Percentiles rank a stretch among this genome's conserved stretches.
Evolutionary conservation across 1,140 invertebrate species (phyloP).

Genomic region (Achroia grisella): DNA sequence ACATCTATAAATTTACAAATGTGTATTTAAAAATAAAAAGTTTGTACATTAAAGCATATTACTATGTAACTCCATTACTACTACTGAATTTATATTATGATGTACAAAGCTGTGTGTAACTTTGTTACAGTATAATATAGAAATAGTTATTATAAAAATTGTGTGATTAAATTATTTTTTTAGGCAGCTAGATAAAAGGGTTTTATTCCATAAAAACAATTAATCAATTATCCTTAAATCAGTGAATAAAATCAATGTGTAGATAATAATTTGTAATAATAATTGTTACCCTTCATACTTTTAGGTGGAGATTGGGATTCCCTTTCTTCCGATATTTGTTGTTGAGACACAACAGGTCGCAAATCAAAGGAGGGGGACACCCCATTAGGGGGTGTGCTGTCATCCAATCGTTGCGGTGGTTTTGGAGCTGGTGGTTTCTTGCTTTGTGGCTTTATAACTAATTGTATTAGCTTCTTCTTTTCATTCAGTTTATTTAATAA

Average conservation of each 20-base stretch:
- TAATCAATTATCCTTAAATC: too few species aligned
- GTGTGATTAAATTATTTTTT: too few species aligned
- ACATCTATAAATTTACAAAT: conserved; percentile 23
- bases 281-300: conserved; percentile 28
- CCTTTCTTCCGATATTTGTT: conserved; percentile 51
- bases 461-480: conserved; percentile 74
- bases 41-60: too few species aligned
- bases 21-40: background rate
- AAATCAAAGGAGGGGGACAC: conserved; percentile 64
- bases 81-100: too few species aligned
- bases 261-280: conserved; percentile 1
- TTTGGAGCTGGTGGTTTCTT: conserved; percentile 58
- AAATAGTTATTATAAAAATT: too few species aligned
- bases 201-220: too few species aligned
- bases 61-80: too few species aligned
- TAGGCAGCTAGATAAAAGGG: too few species aligned
- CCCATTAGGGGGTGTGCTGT: conserved; percentile 57
- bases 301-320: conserved; percentile 42
- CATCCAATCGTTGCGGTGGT: conserved; percentile 53
- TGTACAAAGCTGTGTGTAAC: too few species aligned
- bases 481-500: conserved; percentile 77
- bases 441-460: conserved; percentile 33
- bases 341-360: conserved; percentile 55
- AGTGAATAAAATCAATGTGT: too few species aligned
- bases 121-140: too few species aligned